phyloP scores from a whole-genome alignment of 2,797 vertebrate genomes.

The Halcyon chelicuti region DNA sequence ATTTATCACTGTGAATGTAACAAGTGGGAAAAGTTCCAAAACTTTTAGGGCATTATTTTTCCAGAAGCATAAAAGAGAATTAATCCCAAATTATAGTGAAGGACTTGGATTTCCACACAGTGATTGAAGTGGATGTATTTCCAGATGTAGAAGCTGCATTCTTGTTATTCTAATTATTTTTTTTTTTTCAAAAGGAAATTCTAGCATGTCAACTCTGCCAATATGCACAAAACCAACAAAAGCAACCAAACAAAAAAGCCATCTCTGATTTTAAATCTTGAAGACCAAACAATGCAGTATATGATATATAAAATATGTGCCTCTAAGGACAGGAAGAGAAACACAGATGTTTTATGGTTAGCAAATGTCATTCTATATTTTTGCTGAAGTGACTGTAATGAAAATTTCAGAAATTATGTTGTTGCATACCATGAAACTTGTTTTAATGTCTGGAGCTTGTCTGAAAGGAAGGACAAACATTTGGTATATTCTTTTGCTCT shows the following conservation, averaged over 20 bases:
- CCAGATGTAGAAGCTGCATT: background rate
- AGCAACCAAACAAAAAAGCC: fast-evolving
- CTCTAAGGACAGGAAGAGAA: background rate
- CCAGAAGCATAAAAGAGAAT: background rate
- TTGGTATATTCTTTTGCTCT: background rate
- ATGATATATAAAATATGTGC: background rate
- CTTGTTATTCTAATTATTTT: background rate
- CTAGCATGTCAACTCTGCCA: background rate
- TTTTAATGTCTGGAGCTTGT: background rate
- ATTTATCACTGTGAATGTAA: background rate
- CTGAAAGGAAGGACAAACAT: background rate
- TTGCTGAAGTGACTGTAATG: background rate
- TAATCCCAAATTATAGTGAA: background rate
- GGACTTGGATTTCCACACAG: background rate
- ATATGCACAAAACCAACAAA: background rate
- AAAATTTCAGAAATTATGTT: background rate
- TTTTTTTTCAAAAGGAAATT: background rate
- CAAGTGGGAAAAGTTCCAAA: background rate
- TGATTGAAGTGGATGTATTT: background rate
- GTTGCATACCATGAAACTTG: background rate
- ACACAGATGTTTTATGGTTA: background rate
- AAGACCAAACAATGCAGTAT: background rate
- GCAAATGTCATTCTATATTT: background rate
- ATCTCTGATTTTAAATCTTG: background rate
- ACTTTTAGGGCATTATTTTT: background rate